Base-by-base conservation (phyloP, 2,797 vertebrate genomes). In the Gephyroberyx darwinii region DNA sequence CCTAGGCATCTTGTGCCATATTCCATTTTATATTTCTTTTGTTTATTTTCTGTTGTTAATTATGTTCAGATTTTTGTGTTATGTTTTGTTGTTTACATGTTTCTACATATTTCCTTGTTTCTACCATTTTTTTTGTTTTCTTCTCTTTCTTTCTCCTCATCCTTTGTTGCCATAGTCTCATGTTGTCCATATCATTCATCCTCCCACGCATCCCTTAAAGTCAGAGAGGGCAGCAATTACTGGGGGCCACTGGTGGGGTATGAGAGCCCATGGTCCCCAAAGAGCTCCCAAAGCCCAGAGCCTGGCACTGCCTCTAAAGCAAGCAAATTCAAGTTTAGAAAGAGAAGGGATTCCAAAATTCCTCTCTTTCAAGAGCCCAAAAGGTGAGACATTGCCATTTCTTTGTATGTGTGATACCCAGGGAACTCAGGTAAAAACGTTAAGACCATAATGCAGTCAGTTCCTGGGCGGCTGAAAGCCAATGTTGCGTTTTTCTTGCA, bases 251-350 rank as follows among this genome's bases (percentile, higher is more conserved):
- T 72, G 91, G 92, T 80, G 92, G 93, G 93, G 86, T 92, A 89
- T 80, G 91, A 91, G 84, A 69, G 77, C 74, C 87, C 88, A 70
- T 67, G 73, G 75, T 88, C 85, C 84, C 88, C 89, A 90, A 90
- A 91, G 91, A 95, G 93, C 94, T 86, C 82, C 78, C 92, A 91
- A 84, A 93, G 85, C 86, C 92, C 95, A 92, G 95, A 95, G 90
- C 91, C 80, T 80, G 93, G 95, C 85, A 83, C 93, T 92, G 88
- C 86, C 84, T 90, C 89, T 89, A 97, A 96, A 94, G 93, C 95
- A 90, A 90, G 91, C 94, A 97, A 95, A 95, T 96, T 95, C 94
- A 96, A 96, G 94, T 96, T 97, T 93, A 98, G 96, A 97, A 97
- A 96, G 93, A 95, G 93, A 94, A 98, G 95, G 95, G 96, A 97